Evolutionary conservation across 1,140 invertebrate genomes (phyloP).

Genomic region (Drosophila sulfurigaster): DNA sequence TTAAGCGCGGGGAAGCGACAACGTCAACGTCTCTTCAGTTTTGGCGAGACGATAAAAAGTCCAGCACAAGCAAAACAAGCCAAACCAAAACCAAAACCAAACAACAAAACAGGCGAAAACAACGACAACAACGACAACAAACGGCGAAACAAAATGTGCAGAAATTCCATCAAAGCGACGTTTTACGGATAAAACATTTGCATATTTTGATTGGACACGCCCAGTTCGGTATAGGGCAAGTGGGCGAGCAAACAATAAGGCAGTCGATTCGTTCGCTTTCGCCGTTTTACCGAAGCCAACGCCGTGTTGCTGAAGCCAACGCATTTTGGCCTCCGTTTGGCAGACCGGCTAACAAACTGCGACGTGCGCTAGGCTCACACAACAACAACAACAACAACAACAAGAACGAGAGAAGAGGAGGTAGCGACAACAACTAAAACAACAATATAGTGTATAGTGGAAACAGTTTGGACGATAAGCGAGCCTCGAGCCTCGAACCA

Average conservation of each 20-base stretch:
- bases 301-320: conserved; percentile 5
- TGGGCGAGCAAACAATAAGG: conserved; percentile 75
- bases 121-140: conserved; percentile 33
- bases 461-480: conserved; percentile 54
- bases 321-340: conserved; percentile 45
- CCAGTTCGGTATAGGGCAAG: conserved; percentile 64
- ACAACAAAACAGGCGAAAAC: conserved; percentile 49
- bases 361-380: conserved; percentile 64
- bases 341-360: conserved; percentile 71
- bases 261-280: conserved; percentile 16
- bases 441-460: neutral
- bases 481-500: conserved; percentile 37
- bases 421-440: conserved; percentile 28
- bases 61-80: conserved; percentile 53
- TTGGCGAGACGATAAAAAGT: conserved; percentile 45
- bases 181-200: conserved; percentile 81
- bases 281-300: neutral
- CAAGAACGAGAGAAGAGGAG: conserved; percentile 7
- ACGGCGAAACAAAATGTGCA: conserved; percentile 63
- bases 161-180: conserved; percentile 81
- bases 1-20: conserved; percentile 19
- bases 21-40: conserved; percentile 31
- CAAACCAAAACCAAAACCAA: conserved; percentile 70
- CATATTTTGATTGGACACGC: conserved; percentile 82
- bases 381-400: conserved; percentile 34